These are phyloP conservation scores for Zaprionus vittiger DNA, from an alignment of 1,140 invertebrate species.

Conservation along the genomic window DNA sequence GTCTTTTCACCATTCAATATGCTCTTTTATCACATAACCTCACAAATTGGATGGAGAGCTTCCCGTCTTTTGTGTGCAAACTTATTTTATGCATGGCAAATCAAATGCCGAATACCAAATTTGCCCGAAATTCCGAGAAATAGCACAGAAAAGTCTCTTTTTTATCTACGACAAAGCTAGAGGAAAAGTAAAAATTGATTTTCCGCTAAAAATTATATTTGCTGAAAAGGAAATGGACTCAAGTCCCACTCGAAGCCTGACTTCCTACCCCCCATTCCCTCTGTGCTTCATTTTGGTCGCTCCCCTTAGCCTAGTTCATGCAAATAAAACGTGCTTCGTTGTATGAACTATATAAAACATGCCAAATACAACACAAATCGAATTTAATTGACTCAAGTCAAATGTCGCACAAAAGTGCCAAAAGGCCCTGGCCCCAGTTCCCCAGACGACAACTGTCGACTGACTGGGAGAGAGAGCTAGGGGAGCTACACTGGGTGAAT, in stretches of 20 bases:
- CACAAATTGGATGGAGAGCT: background rate
- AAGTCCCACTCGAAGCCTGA: background rate
- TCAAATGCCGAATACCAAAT: background rate
- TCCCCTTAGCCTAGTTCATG: slow-evolving; percentile 12
- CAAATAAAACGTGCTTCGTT: slow-evolving; percentile 66
- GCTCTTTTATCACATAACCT: background rate
- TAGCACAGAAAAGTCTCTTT: background rate
- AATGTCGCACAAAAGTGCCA: slow-evolving; percentile 64
- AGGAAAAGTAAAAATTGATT: slow-evolving; percentile 26
- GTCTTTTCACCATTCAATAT: background rate
- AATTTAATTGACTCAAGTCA: slow-evolving; percentile 78
- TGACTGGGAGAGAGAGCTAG: background rate
- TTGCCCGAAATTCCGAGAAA: slow-evolving; percentile 6
- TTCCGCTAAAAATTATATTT: slow-evolving; percentile 29
- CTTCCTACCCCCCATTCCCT: background rate
- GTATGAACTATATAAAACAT: slow-evolving; percentile 62
- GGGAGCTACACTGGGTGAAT: background rate
- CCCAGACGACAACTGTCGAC: background rate
- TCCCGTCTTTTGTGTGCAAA: background rate
- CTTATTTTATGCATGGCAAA: background rate
- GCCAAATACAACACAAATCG: slow-evolving; percentile 71
- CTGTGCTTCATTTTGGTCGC: background rate
- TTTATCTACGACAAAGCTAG: background rate
- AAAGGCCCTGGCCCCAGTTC: slow-evolving; percentile 43
- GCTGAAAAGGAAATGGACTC: slow-evolving; percentile 17